Base-by-base conservation (phyloP, 2,113 vertebrate species). In the Colaptes auratus region DNA sequence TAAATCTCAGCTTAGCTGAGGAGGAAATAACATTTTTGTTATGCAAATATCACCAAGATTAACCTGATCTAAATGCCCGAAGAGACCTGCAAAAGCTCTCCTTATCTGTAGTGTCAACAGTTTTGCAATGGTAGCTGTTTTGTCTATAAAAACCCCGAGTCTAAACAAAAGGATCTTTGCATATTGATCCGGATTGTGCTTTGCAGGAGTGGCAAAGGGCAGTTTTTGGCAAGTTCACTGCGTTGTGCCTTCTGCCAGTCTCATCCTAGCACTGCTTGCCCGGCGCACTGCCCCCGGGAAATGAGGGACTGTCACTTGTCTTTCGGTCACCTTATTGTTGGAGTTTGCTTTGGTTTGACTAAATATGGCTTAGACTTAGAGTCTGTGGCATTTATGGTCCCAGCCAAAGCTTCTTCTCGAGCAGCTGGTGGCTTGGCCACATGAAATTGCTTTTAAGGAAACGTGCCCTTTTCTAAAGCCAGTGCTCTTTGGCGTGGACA, bases 151-250 rank as follows among this genome's bases (percentile, higher is more conserved):
- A 39, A 39, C 39, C 39, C 39, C 69, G n/a, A 76, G 87, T 48
- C 85, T 82, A 87, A 94, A 50, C 74, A 93, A 91, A 93, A 59
- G 92, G 65, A 28, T 3, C 80, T 94, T 89, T 79, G 84, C 69
- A 86, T 95, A 78, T 94, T 96, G 90, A 95, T 88, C 72, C 77
- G 91, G 89, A 93, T 79, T 89, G 48, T 89, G 66, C 75, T 86
- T 89, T 9, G 5, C 42, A 14, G 16, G 88, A 91, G 72, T 85
- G 83, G 83, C 89, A 96, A 96, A 96, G 91, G 15, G 28, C 86
- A 91, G 66, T 78, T 92, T 88, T 95, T 93, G 35, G 53, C 79
- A 91, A 82, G 74, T 93, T 86, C 59, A 89, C 90, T 83, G 39
- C 12, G 65, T 96, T 96, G 91, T 91, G 30, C 17, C 50, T 83